These are phyloP conservation scores for Phyllotreta cruciferae DNA, from an alignment of 2,888 invertebrate species.

Conservation along the genomic window DNA sequence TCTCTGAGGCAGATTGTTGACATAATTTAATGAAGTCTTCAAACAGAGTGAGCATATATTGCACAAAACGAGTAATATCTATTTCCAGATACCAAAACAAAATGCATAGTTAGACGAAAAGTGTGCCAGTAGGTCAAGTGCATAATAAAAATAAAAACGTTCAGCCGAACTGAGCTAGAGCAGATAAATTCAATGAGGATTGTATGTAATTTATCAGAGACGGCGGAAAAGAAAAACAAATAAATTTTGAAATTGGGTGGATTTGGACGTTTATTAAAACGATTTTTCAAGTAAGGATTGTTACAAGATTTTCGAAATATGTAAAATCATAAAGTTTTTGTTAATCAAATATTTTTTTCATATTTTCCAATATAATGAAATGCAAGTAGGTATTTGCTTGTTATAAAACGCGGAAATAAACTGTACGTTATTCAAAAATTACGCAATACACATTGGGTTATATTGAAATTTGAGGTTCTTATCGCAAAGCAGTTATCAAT, in stretches of 20 bases:
- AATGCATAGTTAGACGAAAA: slow-evolving; percentile 37
- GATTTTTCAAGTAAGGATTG: too few species aligned
- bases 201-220: slow-evolving; percentile 1
- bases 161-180: slow-evolving; percentile 5
- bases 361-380: too few species aligned
- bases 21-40: slow-evolving; percentile 19
- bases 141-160: slow-evolving; percentile 37
- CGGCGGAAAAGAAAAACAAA: background rate
- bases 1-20: slow-evolving; percentile 13
- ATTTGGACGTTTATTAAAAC: too few species aligned
- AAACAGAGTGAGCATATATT: slow-evolving; percentile 32
- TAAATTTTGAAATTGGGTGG: too few species aligned
- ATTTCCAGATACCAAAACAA: slow-evolving; percentile 36
- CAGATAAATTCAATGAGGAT: slow-evolving; percentile 3
- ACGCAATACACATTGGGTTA: too few species aligned
- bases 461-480: background rate
- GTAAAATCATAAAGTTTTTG: too few species aligned
- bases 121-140: slow-evolving; percentile 41
- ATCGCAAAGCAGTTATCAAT: slow-evolving; percentile 26
- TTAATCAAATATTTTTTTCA: too few species aligned
- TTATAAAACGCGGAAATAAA: too few species aligned
- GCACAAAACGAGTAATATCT: slow-evolving; percentile 37
- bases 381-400: too few species aligned
- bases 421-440: too few species aligned
- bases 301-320: too few species aligned